Evolutionary conservation across 2,113 vertebrate species (phyloP).

Genomic region (Piprites chloris): DNA sequence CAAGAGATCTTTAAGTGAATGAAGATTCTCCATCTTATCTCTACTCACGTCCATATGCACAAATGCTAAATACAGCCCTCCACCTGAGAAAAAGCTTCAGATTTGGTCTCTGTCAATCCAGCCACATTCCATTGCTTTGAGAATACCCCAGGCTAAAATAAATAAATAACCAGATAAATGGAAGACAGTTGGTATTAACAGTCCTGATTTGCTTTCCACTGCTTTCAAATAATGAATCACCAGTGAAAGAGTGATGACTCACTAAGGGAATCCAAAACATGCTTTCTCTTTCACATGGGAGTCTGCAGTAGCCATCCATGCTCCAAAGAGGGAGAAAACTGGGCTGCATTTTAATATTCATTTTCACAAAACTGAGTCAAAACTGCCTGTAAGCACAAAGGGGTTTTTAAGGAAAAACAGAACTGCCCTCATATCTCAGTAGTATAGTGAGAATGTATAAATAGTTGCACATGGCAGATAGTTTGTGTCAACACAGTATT

Average conservation of each 20-base stretch:
- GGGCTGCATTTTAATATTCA: background rate
- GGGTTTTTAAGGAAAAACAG: slow-evolving; percentile 53
- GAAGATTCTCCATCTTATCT: background rate
- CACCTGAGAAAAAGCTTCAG: background rate
- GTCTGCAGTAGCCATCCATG: background rate
- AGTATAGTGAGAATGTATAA: slow-evolving; percentile 12
- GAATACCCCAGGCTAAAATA: background rate
- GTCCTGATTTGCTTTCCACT: background rate
- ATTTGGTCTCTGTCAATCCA: fast-evolving
- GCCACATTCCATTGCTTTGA: background rate
- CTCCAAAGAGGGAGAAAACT: background rate
- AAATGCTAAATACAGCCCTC: background rate
- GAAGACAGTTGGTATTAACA: background rate
- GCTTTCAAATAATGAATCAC: background rate
- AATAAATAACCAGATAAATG: background rate
- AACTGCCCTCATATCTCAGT: slow-evolving; percentile 1
- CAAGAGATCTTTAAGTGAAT: background rate
- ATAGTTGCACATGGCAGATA: slow-evolving; percentile 33
- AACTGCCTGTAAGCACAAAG: slow-evolving; percentile 28
- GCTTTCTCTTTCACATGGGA: background rate
- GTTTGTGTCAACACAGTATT: slow-evolving; percentile 48
- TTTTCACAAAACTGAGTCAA: slow-evolving; percentile 31
- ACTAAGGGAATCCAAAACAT: background rate
- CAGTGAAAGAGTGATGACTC: background rate
- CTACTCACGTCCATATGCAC: background rate